phyloP scores from a whole-genome alignment of 2,797 vertebrate species.

The Tenualosa ilisha region DNA sequence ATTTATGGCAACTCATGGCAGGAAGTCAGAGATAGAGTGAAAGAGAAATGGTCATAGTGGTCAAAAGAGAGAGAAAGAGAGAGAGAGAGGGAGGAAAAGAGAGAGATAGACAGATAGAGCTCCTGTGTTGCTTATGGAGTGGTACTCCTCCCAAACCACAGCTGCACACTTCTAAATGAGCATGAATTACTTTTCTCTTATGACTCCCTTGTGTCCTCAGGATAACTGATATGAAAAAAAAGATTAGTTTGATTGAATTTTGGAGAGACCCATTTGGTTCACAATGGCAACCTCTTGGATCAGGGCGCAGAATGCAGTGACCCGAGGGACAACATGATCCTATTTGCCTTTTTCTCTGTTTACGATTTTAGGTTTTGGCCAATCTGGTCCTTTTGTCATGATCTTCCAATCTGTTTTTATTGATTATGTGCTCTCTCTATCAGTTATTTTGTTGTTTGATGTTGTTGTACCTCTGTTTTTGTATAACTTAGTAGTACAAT shows the following conservation, averaged over 20 bases:
- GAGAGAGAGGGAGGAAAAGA: too few species aligned
- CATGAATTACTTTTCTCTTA: background rate
- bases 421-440: background rate
- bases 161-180: background rate
- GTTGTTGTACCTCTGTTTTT: background rate
- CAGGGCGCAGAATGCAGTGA: background rate
- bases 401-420: background rate
- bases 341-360: background rate
- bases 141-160: too few species aligned
- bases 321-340: background rate
- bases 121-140: too few species aligned
- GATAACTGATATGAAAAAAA: background rate
- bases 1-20: constrained; percentile 1
- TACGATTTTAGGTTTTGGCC: background rate
- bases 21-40: background rate
- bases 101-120: too few species aligned
- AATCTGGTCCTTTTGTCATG: background rate
- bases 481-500: background rate
- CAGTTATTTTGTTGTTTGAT: background rate
- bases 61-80: too few species aligned
- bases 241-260: background rate
- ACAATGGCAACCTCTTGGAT: background rate
- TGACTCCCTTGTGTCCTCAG: background rate
- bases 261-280: background rate
- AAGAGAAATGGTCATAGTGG: too few species aligned